Evolutionary conservation across 2,113 vertebrate genomes (phyloP).

Genomic region (Typhlomys cinereus): DNA sequence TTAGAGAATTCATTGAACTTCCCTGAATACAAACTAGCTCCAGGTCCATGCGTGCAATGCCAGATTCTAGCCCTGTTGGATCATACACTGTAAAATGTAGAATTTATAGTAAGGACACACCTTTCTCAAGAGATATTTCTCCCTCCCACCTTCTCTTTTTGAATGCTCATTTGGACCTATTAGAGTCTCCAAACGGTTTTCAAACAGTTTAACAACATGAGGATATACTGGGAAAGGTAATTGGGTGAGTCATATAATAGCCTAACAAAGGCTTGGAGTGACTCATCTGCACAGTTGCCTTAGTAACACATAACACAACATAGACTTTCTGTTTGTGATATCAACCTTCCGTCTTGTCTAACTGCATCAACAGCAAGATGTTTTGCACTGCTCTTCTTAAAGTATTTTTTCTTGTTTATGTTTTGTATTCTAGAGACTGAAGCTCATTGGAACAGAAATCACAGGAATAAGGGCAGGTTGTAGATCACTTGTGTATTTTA

Average conservation of each 20-base stretch:
- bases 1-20: constrained; percentile 73
- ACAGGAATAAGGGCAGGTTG: constrained; percentile 67
- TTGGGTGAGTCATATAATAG: constrained; percentile 69
- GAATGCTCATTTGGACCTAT: constrained; percentile 32
- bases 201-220: constrained; percentile 52
- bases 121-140: neutral
- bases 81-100: neutral
- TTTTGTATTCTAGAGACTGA: constrained; percentile 57
- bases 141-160: neutral
- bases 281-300: constrained; percentile 73
- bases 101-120: constrained; percentile 39
- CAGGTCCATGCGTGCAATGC: constrained; percentile 61
- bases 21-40: constrained; percentile 78
- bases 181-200: neutral
- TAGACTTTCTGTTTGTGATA: constrained; percentile 75
- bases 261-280: constrained; percentile 72
- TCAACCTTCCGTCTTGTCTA: constrained; percentile 36
- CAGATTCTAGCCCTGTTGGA: neutral
- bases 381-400: constrained; percentile 63
- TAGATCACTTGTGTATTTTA: constrained; percentile 67
- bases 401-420: constrained; percentile 62
- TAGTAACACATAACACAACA: constrained; percentile 33
- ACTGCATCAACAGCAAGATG: constrained; percentile 37
- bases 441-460: constrained; percentile 76
- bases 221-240: constrained; percentile 62